These are phyloP conservation scores for Podarcis muralis DNA, from an alignment of 2,113 vertebrate genomes.

Conservation along the genomic window DNA sequence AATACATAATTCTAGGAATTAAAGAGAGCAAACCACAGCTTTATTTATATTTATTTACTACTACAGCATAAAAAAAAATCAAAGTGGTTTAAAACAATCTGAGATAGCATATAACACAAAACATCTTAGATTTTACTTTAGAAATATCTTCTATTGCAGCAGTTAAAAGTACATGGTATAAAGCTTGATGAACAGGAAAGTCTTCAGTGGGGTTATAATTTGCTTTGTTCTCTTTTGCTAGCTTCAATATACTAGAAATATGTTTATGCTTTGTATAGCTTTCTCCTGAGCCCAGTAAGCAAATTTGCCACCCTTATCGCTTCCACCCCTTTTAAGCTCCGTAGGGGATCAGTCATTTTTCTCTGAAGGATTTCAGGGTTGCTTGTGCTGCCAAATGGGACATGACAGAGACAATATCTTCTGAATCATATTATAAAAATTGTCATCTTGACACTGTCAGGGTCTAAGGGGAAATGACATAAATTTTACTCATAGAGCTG, in stretches of 20 bases:
- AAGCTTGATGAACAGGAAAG: background rate
- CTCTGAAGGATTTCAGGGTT: background rate
- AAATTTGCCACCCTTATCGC: background rate
- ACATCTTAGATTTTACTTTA: background rate
- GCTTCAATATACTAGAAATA: background rate
- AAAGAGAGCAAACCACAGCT: background rate
- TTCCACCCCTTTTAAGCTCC: background rate
- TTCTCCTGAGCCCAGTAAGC: background rate
- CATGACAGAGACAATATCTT: slow-evolving; percentile 6
- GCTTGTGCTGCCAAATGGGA: slow-evolving; percentile 5
- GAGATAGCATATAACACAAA: background rate
- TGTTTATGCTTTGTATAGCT: background rate
- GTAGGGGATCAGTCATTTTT: background rate
- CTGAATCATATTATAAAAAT: slow-evolving; percentile 14
- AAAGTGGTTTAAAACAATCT: too few relatives aligned
- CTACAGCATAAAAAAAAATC: too few relatives aligned
- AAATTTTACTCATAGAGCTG: slow-evolving; percentile 29
- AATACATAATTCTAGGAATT: background rate
- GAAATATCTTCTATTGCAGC: background rate
- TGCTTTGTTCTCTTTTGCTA: background rate
- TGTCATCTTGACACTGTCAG: slow-evolving; percentile 19
- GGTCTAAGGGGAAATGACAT: slow-evolving; percentile 18
- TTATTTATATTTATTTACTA: too few relatives aligned
- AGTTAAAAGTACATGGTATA: background rate
- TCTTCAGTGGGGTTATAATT: background rate